phyloP scores from a whole-genome alignment of 53 echinoderm and acorn worm species.

The Holothuria leucospilota region DNA sequence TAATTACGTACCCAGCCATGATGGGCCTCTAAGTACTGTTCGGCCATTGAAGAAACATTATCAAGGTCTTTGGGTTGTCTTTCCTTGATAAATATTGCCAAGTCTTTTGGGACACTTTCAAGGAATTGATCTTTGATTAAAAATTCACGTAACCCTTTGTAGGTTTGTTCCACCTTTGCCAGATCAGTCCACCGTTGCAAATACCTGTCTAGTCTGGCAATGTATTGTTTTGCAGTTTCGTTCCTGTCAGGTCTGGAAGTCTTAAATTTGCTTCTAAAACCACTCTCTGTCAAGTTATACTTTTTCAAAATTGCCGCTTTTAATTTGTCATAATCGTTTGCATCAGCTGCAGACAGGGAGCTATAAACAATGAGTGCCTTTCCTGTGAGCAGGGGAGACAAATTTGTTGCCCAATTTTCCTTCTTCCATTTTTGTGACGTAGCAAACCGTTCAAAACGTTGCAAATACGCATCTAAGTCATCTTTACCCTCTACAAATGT shows the following conservation, averaged over 20 bases:
- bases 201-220: constrained; percentile 19
- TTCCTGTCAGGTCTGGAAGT: constrained; percentile 15
- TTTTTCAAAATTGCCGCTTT: constrained; percentile 12
- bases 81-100: neutral
- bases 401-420: constrained; percentile 16
- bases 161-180: too few species aligned
- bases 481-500: constrained; percentile 34
- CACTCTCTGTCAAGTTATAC: constrained; percentile 30
- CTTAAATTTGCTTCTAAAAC: constrained; percentile 49
- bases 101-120: neutral
- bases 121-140: too few species aligned
- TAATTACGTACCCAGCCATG: constrained; percentile 8
- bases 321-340: constrained; percentile 25
- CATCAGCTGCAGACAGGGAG: constrained; percentile 13
- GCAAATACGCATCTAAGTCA: constrained; percentile 45
- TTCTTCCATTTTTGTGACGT: neutral
- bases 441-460: constrained; percentile 46
- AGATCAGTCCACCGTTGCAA: neutral
- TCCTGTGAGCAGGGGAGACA: constrained; percentile 3
- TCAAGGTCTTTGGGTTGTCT: neutral
- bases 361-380: constrained; percentile 35
- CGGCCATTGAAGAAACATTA: neutral
- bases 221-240: constrained; percentile 18
- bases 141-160: too few species aligned
- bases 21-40: constrained; percentile 42